A percentile compares a stretch with the other conserved stretches of the same genome.
Evolutionary conservation across 2,888 invertebrate species (phyloP).

Genomic region (Scaptodrosophila latifasciaeformis): DNA sequence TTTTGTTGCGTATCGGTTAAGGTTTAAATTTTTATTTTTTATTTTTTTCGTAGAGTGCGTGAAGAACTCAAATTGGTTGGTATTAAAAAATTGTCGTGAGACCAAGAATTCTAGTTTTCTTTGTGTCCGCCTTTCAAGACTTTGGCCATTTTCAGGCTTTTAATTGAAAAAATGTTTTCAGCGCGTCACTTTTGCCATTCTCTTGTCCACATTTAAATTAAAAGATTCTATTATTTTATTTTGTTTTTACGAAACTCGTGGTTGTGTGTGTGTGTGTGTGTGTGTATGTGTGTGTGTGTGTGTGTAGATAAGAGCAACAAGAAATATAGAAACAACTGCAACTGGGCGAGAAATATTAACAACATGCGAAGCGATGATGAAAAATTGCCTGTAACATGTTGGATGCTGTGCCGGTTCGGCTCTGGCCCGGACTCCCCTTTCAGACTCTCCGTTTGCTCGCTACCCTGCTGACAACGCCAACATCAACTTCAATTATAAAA

Average conservation of each 20-base stretch:
- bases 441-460: conserved; percentile 22
- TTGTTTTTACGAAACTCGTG: too few relatives aligned
- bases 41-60: conserved; percentile 53
- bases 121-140: too few relatives aligned
- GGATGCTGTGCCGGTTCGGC: conserved; percentile 47
- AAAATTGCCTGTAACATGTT: conserved; percentile 73
- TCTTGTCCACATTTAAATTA: conserved; percentile 55
- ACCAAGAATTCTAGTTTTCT: neutral
- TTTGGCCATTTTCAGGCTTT: conserved; percentile 67
- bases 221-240: conserved; percentile 43
- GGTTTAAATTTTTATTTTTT: conserved; percentile 26
- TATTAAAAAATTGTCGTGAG: conserved; percentile 70
- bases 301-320: too few relatives aligned
- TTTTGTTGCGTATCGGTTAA: too few relatives aligned
- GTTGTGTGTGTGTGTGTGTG: too few relatives aligned
- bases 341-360: conserved; percentile 39
- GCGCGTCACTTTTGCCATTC: conserved; percentile 35
- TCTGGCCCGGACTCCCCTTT: neutral
- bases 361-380: conserved; percentile 69
- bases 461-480: conserved; percentile 61
- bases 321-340: conserved; percentile 51
- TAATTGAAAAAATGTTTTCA: conserved; percentile 75
- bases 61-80: conserved; percentile 69
- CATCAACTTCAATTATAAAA: conserved; percentile 68
- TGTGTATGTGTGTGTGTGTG: too few relatives aligned